Percentiles rank a stretch among this genome's conserved stretches.
Evolutionary conservation across 2,888 invertebrate species (phyloP).

Genomic region (Patella depressa): DNA sequence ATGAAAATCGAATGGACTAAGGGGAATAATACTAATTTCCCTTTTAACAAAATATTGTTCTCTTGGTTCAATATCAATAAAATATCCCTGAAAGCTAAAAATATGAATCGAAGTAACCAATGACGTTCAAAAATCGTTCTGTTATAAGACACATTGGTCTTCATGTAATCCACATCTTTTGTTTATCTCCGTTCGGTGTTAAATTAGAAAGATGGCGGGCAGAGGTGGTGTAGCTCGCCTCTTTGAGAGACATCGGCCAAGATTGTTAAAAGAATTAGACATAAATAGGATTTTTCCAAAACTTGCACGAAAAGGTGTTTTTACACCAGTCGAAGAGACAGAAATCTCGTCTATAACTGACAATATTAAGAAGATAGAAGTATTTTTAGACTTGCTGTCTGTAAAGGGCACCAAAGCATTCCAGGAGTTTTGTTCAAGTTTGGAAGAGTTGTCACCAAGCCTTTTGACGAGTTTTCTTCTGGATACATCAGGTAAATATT

Average conservation of each 20-base stretch:
- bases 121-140: background rate
- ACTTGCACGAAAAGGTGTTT: conserved; percentile 56
- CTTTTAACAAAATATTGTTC: background rate
- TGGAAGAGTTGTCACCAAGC: conserved; percentile 62
- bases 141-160: background rate
- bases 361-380: conserved; percentile 52
- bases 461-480: conserved; percentile 57
- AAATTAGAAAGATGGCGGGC: conserved; percentile 63
- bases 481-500: conserved; percentile 52
- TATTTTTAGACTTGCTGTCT: conserved; percentile 63
- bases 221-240: conserved; percentile 58
- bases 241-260: conserved; percentile 55
- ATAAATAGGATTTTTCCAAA: conserved; percentile 56
- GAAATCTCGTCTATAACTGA: conserved; percentile 50
- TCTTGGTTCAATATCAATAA: too few relatives aligned
- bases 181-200: background rate
- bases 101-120: too few relatives aligned
- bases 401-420: conserved; percentile 63
- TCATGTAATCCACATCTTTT: background rate
- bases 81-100: too few relatives aligned
- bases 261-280: conserved; percentile 60
- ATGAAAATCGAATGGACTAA: conserved; percentile 9
- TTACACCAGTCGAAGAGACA: conserved; percentile 58
- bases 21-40: background rate
- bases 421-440: conserved; percentile 64